Evolutionary conservation across 2,113 vertebrate genomes (phyloP).

Genomic region (Microcebus murinus): DNA sequence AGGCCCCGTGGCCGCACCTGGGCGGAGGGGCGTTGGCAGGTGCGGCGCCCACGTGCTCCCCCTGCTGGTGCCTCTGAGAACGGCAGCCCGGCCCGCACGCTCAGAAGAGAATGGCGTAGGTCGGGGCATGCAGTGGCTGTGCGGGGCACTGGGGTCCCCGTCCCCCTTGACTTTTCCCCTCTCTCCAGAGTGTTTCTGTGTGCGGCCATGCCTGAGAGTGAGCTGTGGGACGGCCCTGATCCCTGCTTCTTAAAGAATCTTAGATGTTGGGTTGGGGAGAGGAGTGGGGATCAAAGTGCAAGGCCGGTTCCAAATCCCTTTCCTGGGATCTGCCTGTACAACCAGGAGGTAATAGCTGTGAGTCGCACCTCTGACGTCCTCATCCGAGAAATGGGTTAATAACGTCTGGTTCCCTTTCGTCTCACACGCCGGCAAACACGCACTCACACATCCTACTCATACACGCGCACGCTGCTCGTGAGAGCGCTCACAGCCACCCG

Average conservation of each 20-base stretch:
- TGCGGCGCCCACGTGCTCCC: neutral
- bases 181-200: too few relatives aligned
- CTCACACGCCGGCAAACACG: neutral
- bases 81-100: neutral
- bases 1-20: neutral
- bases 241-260: neutral
- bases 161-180: neutral
- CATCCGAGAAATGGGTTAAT: neutral
- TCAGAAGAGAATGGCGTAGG: neutral
- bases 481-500: neutral
- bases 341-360: neutral
- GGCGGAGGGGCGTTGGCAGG: neutral
- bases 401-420: neutral
- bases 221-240: neutral
- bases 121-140: neutral
- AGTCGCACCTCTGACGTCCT: neutral
- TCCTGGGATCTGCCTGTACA: neutral
- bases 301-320: neutral
- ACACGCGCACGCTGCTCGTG: neutral
- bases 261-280: neutral
- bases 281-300: neutral
- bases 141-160: neutral
- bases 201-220: neutral
- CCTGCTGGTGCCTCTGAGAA: conserved; percentile 57
- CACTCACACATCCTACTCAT: neutral